A percentile compares a stretch with the other conserved stretches of the same genome.
phyloP scores from a whole-genome alignment of 2,113 vertebrate species.

The Euleptes europaea region DNA sequence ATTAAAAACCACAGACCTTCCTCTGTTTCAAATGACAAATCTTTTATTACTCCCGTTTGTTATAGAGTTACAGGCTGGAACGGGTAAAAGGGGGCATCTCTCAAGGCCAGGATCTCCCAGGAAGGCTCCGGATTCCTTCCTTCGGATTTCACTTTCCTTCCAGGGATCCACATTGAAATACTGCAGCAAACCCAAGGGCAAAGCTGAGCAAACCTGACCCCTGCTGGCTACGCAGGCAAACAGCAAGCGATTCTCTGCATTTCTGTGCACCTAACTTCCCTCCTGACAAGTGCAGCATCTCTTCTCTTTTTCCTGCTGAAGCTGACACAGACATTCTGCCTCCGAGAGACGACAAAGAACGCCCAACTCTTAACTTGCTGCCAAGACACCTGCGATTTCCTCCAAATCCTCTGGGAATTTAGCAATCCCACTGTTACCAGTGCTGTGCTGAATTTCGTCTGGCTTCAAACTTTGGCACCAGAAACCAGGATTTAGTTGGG shows the following conservation, averaged over 20 bases:
- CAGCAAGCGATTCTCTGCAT: neutral
- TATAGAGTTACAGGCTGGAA: neutral
- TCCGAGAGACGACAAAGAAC: neutral
- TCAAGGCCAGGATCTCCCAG: neutral
- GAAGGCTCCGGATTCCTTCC: neutral
- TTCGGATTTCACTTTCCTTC: no score
- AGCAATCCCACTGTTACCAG: neutral
- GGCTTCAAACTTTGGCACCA: neutral
- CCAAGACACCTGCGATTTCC: neutral
- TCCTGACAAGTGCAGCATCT: neutral
- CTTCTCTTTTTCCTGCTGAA: neutral
- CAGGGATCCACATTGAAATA: neutral
- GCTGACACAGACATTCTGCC: neutral
- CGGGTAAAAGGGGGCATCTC: no score
- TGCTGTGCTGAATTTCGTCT: neutral
- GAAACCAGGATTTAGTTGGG: no score
- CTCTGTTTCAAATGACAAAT: neutral
- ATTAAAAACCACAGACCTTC: no score
- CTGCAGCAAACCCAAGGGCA: neutral
- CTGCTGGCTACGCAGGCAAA: neutral
- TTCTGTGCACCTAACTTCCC: no score
- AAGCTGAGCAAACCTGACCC: slow-evolving; percentile 6
- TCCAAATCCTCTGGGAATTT: neutral
- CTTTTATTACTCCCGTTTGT: neutral
- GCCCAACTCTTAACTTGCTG: neutral